phyloP scores from a whole-genome alignment of 2,797 vertebrate species.

The Syngnathus rostellatus region DNA sequence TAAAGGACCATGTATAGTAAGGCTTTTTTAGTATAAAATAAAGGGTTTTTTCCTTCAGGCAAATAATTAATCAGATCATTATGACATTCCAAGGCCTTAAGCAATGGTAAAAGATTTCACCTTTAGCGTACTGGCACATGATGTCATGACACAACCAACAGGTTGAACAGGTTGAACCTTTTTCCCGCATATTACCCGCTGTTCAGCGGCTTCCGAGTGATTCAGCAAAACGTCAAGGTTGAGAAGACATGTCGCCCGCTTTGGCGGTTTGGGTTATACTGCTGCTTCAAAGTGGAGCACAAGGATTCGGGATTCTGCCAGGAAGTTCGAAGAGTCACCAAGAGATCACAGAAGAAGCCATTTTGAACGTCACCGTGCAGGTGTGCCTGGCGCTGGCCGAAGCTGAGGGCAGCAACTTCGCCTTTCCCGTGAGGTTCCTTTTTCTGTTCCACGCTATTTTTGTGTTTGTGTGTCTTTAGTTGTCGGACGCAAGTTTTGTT shows the following conservation, averaged over 20 bases:
- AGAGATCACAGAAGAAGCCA: slow-evolving; percentile 46
- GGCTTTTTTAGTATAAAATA: no score
- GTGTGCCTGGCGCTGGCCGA: slow-evolving; percentile 43
- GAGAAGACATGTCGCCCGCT: slow-evolving; percentile 10
- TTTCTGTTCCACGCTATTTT: neutral
- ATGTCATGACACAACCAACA: no score
- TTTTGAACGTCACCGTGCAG: slow-evolving; percentile 45
- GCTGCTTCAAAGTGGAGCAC: slow-evolving; percentile 31
- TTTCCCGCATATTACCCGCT: no score
- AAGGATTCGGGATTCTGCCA: slow-evolving; percentile 37
- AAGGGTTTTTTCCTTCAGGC: no score
- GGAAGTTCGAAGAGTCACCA: slow-evolving; percentile 33
- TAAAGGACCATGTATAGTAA: no score
- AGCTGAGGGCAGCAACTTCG: slow-evolving; percentile 43
- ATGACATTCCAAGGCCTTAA: no score
- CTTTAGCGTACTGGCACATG: no score
- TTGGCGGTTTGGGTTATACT: slow-evolving; percentile 18
- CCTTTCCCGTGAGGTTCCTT: slow-evolving; percentile 33
- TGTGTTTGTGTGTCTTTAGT: slow-evolving; percentile 1
- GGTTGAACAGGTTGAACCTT: no score
- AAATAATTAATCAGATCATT: no score
- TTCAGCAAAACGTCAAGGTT: neutral
- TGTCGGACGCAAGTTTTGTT: no score
- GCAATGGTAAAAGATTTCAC: no score
- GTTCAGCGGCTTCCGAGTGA: no score